Base-by-base conservation (phyloP, 2,113 vertebrate species). In the Bufo bufo region DNA sequence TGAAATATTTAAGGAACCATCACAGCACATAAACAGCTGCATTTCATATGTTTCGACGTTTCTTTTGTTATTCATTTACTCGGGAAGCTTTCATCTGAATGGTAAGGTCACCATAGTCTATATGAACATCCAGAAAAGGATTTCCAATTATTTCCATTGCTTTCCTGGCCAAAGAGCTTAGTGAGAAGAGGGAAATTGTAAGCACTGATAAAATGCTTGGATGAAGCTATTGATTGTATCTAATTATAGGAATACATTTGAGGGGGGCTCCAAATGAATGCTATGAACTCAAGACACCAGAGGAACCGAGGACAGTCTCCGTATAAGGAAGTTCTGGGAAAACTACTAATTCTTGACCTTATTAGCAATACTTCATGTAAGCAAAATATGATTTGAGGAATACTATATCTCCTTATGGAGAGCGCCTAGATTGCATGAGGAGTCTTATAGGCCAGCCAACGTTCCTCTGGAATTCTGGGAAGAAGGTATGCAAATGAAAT, bases 11-110 rank as follows among this genome's bases (percentile, higher is more conserved):
- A 65, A 80, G 49, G 49, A 56, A 58, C 85, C 50, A 58, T 47
- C 43, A 19, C 63, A n/a, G 58, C 54, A 47, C 45, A 56, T 66
- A 80, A 81, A 56, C 85, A 71, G 77, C 85, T 80, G 63, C 33
- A 47, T 87, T 45, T 78, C 61, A 71, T 87, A 80, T 80, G 63
- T n/a, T 69, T 8, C 11, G 8, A 75, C 72, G 4, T 72, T 85
- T 74, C 19, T 52, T 84, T 69, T 71, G 63, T 69, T 52, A n/a
- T 71, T 75, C 14, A 50, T 75, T 84, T 65, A 66, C 59, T 54
- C 80, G 17, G 17, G 13, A 63, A 65, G 16, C 80, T 61, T 59
- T 61, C 43, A 82, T 82, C 80, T 82, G 19, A 47, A 61, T 20
- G 16, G 14, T 19, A 63, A 63, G 80, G 33, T 82, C 43, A 65